These are phyloP conservation scores for Amiota communis DNA, from an alignment of 2,888 invertebrate genomes.

Conservation along the genomic window DNA sequence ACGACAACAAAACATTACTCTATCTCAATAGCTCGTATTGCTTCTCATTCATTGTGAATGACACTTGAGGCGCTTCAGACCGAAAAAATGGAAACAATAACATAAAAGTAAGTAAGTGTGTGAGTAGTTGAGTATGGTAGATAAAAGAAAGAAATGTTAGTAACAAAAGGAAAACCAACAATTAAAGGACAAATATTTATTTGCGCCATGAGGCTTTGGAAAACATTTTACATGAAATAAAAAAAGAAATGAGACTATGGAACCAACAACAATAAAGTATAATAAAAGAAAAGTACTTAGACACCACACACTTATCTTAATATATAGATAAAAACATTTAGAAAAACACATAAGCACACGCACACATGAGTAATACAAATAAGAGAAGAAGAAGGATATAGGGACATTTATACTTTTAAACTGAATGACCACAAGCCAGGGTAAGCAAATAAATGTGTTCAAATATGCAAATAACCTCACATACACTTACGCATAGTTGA, in stretches of 20 bases:
- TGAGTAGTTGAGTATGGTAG: too few species aligned
- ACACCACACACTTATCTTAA: background rate
- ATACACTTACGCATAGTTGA: conserved; percentile 2
- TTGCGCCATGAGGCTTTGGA: conserved; percentile 8
- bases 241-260: background rate
- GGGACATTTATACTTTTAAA: background rate
- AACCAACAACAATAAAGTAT: background rate
- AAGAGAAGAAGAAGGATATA: background rate
- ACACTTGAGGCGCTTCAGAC: too few species aligned
- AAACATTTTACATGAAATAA: conserved; percentile 6
- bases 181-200: conserved; percentile 10
- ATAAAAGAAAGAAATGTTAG: too few species aligned
- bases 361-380: background rate
- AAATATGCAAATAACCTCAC: conserved; percentile 18
- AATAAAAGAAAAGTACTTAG: conserved; percentile 9
- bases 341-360: background rate
- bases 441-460: conserved; percentile 1
- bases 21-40: background rate
- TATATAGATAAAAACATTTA: too few species aligned
- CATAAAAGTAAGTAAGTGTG: background rate
- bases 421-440: conserved; percentile 12
- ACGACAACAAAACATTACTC: too few species aligned
- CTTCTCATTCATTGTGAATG: too few species aligned
- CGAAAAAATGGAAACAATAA: background rate
- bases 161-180: conserved; percentile 10